Conservation (phyloP, 2,888 invertebrate species). For the Emmelina monodactyla region DNA sequence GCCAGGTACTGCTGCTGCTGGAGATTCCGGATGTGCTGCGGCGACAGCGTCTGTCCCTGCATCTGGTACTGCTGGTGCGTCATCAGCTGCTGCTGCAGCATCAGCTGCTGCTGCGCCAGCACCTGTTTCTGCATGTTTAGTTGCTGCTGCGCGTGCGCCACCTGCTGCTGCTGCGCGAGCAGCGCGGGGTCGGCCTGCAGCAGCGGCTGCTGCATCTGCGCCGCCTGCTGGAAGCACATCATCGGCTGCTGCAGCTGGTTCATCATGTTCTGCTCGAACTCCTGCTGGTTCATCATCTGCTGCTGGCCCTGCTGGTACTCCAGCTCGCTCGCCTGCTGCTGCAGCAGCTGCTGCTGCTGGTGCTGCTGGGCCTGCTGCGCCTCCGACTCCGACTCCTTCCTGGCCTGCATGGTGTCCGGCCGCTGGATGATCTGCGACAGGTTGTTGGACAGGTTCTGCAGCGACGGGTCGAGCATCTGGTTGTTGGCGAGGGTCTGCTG, state of each 20-base stretch:
- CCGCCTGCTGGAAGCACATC: conserved; percentile 26
- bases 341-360: conserved; percentile 27
- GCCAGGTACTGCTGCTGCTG: conserved; percentile 60
- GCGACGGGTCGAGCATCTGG: conserved; percentile 56
- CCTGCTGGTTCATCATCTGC: conserved; percentile 34
- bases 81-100: conserved; percentile 56
- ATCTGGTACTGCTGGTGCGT: conserved; percentile 46
- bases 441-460: conserved; percentile 57
- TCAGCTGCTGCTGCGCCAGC: conserved; percentile 53
- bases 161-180: conserved; percentile 49
- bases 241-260: conserved; percentile 18
- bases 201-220: conserved; percentile 32
- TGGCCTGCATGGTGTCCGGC: conserved; percentile 43
- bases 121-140: conserved; percentile 57
- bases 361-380: conserved; percentile 21
- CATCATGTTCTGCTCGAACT: conserved; percentile 18
- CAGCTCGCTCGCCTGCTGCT: conserved; percentile 23
- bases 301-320: conserved; percentile 32
- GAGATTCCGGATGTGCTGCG: conserved; percentile 44
- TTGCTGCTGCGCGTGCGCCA: conserved; percentile 52
- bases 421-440: conserved; percentile 54
- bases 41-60: conserved; percentile 57
- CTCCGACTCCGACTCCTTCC: conserved; percentile 52
- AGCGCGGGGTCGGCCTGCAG: conserved; percentile 45
- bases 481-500: conserved; percentile 41